These are phyloP conservation scores for Oreochromis aureus DNA, from an alignment of 2,113 vertebrate species.

Conservation along the genomic window DNA sequence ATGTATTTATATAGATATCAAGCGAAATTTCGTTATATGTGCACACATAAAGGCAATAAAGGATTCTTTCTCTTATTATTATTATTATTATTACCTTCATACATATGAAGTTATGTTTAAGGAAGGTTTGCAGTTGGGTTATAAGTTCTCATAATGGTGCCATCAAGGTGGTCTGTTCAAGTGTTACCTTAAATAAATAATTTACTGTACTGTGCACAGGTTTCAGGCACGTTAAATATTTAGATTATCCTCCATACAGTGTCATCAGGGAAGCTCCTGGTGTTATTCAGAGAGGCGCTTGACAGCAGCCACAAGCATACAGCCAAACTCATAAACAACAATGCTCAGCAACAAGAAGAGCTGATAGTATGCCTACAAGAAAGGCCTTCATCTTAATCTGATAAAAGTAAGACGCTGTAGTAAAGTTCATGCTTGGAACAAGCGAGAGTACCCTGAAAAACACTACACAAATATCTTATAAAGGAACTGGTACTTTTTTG, in stretches of 20 bases:
- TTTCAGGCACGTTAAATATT: not conserved
- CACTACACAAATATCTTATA: not conserved
- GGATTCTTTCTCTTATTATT: not conserved
- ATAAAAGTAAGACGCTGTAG: not conserved
- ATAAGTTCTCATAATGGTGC: not conserved
- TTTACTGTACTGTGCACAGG: not conserved
- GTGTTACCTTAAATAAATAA: fast-evolving
- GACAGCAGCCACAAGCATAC: not conserved
- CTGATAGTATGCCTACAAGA: not conserved
- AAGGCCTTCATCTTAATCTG: not conserved
- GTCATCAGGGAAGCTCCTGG: not conserved
- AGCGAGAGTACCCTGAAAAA: not conserved
- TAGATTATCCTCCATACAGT: not conserved
- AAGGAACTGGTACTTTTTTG: not conserved
- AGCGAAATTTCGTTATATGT: not conserved
- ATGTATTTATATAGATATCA: not conserved
- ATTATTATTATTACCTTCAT: not conserved
- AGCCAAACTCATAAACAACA: not conserved
- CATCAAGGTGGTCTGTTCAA: not conserved
- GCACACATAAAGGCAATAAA: not conserved
- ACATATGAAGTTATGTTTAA: not conserved
- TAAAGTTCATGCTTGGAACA: not conserved
- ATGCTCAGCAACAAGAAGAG: not conserved
- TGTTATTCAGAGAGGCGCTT: not conserved
- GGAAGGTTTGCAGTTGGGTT: not conserved